Base-by-base conservation (phyloP, 2,113 vertebrate genomes). In the Rhodinocichla rosea region DNA sequence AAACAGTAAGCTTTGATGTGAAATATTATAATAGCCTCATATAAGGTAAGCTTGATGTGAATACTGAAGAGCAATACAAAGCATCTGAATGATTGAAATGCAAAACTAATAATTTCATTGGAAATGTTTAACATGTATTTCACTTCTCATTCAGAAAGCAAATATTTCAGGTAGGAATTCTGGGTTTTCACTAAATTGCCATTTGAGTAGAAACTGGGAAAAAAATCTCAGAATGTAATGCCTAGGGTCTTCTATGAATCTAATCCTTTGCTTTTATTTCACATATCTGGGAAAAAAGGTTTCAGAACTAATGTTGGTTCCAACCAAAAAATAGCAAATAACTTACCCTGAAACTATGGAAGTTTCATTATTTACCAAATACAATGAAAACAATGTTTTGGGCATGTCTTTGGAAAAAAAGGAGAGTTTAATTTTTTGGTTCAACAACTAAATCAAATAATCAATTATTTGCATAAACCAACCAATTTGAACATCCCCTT, bases 371-470 rank as follows among this genome's bases (percentile, higher is more conserved):
- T 70, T 92, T 86, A 69, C 37, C 32, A 73, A 33, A 62, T 22
- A 50, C 15, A 59, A 9, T 35, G 30, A 59, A 86, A 88, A 49
- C 6, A 40, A 20, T 69, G 55, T 1, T 93, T 90, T 59, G 20
- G 26, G 7, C 13, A 27, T 86, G 79, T 70, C n/a, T 85, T 70
- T 19, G 7, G 26, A 23, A 40, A 52, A 73, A 79, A 87, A 83
- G 1, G 26, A 59, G 33, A 55, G 22, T 76, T 92, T 88, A 77
- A 83, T 67, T 94, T 89, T 94, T 93, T 92, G 79, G 60, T 83
- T 89, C 89, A 94, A 81, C 35, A 86, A 32, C 62, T 30, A 50
- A 80, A 75, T 89, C 59, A 78, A 94, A 83, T 80, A 88, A 92
- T 83, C 53, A 85, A 50, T 92, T 94, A 81, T 78, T 86, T 75